Base-by-base conservation (phyloP, 2,888 invertebrate species). In the Melanotus villosus region DNA sequence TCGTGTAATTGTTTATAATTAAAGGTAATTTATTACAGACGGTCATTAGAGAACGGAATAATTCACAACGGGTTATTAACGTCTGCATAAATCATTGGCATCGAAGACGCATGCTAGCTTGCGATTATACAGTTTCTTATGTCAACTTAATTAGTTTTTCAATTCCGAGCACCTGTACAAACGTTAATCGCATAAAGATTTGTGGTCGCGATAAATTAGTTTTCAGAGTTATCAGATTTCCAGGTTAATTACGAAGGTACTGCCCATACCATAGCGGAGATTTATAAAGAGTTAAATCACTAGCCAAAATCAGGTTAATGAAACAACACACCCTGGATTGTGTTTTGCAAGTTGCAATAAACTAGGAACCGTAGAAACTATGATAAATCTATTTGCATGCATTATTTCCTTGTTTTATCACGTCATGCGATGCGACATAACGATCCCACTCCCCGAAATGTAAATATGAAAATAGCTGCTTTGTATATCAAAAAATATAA, bases 401-500 rank as follows among this genome's bases (percentile, higher is more conserved):
- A n/a, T 47, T 47, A 47, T 26, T 26, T 47, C 23, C 19, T 21
- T 26, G 47, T 23, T 47, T 26, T 47, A 12, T 41, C 65, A 57
- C 56, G 45, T 65, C 43, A 43, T 47, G 45, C 43, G 56, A 57
- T 45, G 45, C 56, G 26, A 47, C 65, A 45, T 65, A 21, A 36
- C 34, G 65, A 43, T 45, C n/a, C 38, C n/a, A n/a, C n/a, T n/a
- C n/a, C n/a, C n/a, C n/a, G n/a, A n/a, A n/a, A 45, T 65, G 65
- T 65, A 65, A 45, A 65, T 57, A 65, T 36, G 23, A 56, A 47
- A 64, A 65, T 52, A 38, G 38, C 47, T 58, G 52, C 58, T 56
- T 65, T 50, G 65, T 50, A 52, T 50, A 65, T 58, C 43, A 65
- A 58, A 65, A 64, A 65, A 64, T 68, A 69, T 65, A 69, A 69